phyloP scores from a whole-genome alignment of 2,888 invertebrate species.

The Amorpha juglandis region DNA sequence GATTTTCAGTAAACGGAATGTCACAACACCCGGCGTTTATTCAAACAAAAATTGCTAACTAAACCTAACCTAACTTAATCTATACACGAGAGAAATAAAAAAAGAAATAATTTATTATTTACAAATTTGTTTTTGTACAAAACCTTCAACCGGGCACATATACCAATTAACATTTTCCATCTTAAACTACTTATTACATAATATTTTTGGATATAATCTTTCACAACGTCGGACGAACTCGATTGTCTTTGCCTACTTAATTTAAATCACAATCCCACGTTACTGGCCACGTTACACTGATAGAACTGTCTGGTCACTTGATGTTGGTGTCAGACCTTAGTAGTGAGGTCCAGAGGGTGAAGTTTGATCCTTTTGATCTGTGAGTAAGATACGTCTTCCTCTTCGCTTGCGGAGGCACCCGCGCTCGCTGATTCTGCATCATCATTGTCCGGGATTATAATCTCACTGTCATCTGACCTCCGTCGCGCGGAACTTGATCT shows the following conservation, averaged over 20 bases:
- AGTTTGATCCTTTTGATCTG: slow-evolving; percentile 85
- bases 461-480: slow-evolving; percentile 80
- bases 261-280: slow-evolving; percentile 72
- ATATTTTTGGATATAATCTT: slow-evolving; percentile 84
- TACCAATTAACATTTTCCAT: slow-evolving; percentile 66
- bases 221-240: slow-evolving; percentile 69
- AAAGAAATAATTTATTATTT: slow-evolving; percentile 77
- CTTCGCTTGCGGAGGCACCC: slow-evolving; percentile 75
- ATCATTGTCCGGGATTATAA: slow-evolving; percentile 70
- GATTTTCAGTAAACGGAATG: slow-evolving; percentile 54
- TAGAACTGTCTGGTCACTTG: slow-evolving; percentile 30
- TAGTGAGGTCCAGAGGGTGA: slow-evolving; percentile 87
- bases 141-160: slow-evolving; percentile 67
- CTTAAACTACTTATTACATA: slow-evolving; percentile 67
- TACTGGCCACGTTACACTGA: slow-evolving; percentile 78
- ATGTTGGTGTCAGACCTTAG: slow-evolving; percentile 85
- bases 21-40: slow-evolving; percentile 66
- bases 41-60: slow-evolving; percentile 63
- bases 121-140: slow-evolving; percentile 73
- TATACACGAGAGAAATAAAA: slow-evolving; percentile 53
- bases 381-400: slow-evolving; percentile 82
- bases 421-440: slow-evolving; percentile 75
- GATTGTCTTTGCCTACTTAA: slow-evolving; percentile 64
- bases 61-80: slow-evolving; percentile 62
- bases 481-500: slow-evolving; percentile 80